Conservation (phyloP, 2,888 invertebrate genomes). For the Villa cingulata region DNA sequence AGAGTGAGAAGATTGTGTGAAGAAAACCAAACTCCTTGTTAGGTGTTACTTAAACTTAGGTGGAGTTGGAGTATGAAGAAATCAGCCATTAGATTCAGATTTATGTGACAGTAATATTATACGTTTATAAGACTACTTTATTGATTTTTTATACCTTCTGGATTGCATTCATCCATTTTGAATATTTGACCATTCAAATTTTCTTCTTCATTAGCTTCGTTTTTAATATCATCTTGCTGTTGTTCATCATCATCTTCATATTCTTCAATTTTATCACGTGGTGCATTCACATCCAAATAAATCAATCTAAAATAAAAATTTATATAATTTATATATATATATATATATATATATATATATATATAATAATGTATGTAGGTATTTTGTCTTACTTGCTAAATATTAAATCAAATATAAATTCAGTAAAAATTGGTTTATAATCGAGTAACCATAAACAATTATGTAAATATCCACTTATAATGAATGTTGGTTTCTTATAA, state of each 20-base stretch:
- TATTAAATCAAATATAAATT: slow-evolving; percentile 57
- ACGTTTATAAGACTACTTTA: not conserved
- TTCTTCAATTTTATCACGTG: slow-evolving; percentile 45
- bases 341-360: too few relatives aligned
- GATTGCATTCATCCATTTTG: slow-evolving; percentile 25
- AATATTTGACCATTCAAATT: slow-evolving; percentile 32
- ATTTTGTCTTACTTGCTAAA: slow-evolving; percentile 67
- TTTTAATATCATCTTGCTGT: too few relatives aligned
- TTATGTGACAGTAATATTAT: too few relatives aligned
- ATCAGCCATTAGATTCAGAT: too few relatives aligned
- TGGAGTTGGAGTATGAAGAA: too few relatives aligned
- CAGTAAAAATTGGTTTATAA: slow-evolving; percentile 57
- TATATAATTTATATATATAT: slow-evolving; percentile 13
- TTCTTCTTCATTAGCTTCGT: slow-evolving; percentile 39
- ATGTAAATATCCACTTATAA: slow-evolving; percentile 61
- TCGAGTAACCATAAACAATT: slow-evolving; percentile 63
- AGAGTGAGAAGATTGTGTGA: too few relatives aligned
- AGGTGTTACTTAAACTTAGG: too few relatives aligned
- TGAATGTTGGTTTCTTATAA: slow-evolving; percentile 49
- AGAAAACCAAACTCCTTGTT: too few relatives aligned
- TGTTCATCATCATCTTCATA: slow-evolving; percentile 34
- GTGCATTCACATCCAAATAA: slow-evolving; percentile 56
- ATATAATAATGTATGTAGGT: too few relatives aligned
- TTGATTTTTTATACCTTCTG: slow-evolving; percentile 13
- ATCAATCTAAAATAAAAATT: slow-evolving; percentile 43